A percentile compares a stretch with the other conserved stretches of the same genome.
Evolutionary conservation across 2,797 vertebrate species (phyloP).

Genomic region (Pipistrellus kuhlii): DNA sequence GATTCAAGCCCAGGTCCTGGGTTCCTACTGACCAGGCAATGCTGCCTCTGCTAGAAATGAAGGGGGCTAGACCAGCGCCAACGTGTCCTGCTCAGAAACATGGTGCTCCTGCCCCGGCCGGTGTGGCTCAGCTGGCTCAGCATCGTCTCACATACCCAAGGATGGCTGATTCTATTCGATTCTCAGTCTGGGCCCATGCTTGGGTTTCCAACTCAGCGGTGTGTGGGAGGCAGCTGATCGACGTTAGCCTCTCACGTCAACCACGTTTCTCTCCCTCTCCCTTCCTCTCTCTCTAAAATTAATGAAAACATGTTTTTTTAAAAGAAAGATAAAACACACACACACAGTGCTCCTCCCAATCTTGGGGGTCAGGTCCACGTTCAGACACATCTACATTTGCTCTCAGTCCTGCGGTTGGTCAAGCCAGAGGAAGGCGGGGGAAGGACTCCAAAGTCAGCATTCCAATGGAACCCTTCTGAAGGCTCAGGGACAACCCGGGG

Average conservation of each 20-base stretch:
- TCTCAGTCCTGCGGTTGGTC: neutral
- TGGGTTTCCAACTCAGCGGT: too few species aligned
- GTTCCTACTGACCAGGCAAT: fast-evolving
- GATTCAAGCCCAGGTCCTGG: neutral
- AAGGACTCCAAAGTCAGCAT: neutral
- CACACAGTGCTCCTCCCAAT: neutral
- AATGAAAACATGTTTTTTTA: too few species aligned
- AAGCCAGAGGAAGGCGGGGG: neutral
- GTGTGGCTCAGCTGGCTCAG: too few species aligned
- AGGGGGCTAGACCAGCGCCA: neutral
- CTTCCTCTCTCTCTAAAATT: too few species aligned
- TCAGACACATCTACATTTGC: neutral
- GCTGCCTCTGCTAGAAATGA: neutral
- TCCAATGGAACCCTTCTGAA: neutral
- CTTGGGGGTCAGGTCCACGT: neutral
- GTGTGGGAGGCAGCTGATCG: too few species aligned
- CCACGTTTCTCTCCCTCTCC: too few species aligned
- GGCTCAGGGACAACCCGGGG: neutral
- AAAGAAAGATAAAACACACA: too few species aligned
- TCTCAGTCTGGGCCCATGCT: too few species aligned
- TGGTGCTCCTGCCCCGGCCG: too few species aligned
- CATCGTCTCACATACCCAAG: too few species aligned
- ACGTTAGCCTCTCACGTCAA: too few species aligned
- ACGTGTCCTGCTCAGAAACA: neutral
- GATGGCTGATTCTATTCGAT: too few species aligned